These are phyloP conservation scores for Limonius californicus DNA, from an alignment of 1,140 invertebrate genomes.

Conservation along the genomic window DNA sequence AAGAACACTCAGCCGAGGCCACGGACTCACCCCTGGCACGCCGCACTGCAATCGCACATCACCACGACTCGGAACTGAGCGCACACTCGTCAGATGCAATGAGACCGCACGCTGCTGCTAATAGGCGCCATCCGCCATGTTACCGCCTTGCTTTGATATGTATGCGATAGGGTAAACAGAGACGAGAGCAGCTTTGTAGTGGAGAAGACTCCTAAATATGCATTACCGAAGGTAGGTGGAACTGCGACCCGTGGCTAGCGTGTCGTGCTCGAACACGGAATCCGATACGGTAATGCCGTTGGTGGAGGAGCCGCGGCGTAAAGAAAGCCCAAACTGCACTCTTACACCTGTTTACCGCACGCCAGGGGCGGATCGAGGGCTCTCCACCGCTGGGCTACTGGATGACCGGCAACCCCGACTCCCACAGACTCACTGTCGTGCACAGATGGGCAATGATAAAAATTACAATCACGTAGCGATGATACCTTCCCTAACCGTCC, in stretches of 20 bases:
- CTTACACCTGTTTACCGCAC: conserved; percentile 7
- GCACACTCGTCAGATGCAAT: conserved; percentile 33
- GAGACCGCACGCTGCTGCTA: conserved; percentile 29
- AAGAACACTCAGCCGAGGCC: conserved; percentile 16
- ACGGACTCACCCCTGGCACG: conserved; percentile 14
- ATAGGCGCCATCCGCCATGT: conserved; percentile 36
- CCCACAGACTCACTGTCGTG: too few species aligned
- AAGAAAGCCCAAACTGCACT: neutral
- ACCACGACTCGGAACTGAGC: conserved; percentile 22
- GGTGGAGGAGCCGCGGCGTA: neutral
- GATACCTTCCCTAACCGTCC: too few species aligned
- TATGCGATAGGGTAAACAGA: conserved; percentile 32
- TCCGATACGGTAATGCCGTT: neutral
- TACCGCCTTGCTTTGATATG: conserved; percentile 30
- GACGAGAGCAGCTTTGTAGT: conserved; percentile 10
- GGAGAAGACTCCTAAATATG: conserved; percentile 16
- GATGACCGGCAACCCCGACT: neutral
- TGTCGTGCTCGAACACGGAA: conserved; percentile 20
- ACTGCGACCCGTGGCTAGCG: neutral
- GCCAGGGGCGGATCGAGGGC: neutral
- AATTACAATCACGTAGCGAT: too few species aligned
- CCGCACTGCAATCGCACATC: conserved; percentile 15
- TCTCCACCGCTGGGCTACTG: neutral
- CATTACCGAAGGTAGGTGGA: conserved; percentile 14
- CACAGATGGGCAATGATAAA: too few species aligned